Percentiles rank a stretch among this genome's conserved stretches.
Evolutionary conservation across 2,888 invertebrate genomes (phyloP).

Genomic region (Andrena praecox): DNA sequence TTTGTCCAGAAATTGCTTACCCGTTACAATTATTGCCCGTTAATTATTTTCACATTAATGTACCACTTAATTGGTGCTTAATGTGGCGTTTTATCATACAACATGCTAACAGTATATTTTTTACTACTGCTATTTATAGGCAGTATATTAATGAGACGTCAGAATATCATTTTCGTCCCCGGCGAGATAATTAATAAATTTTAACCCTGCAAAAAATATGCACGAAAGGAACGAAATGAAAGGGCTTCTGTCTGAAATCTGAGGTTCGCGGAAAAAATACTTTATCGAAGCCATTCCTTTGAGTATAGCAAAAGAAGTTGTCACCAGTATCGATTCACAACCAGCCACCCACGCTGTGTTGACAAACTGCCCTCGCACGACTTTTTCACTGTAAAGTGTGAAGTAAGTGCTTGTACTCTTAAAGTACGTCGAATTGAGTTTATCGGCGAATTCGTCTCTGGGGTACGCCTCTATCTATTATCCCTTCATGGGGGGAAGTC

Average conservation of each 20-base stretch:
- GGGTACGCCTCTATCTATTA: conserved; percentile 6
- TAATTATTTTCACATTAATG: neutral
- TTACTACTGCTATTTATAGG: neutral
- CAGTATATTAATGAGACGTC: too few relatives aligned
- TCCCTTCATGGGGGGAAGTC: neutral
- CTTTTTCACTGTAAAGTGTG: conserved; percentile 41
- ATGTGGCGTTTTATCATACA: neutral
- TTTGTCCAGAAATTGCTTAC: too few relatives aligned
- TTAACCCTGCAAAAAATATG: neutral
- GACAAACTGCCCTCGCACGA: conserved; percentile 66
- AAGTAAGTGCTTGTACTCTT: conserved; percentile 36
- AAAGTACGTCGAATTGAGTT: conserved; percentile 27
- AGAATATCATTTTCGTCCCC: too few relatives aligned
- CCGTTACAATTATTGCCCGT: neutral
- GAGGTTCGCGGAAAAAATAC: neutral
- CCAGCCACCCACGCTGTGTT: conserved; percentile 56
- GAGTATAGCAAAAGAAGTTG: conserved; percentile 52
- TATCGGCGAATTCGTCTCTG: conserved; percentile 15
- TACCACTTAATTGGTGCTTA: neutral
- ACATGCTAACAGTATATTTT: neutral
- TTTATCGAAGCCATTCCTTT: conserved; percentile 43
- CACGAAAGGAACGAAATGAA: neutral
- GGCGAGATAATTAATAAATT: too few relatives aligned
- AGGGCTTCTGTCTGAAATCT: neutral
- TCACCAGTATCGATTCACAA: conserved; percentile 64